Evolutionary conservation across 1,140 invertebrate species (phyloP).

Genomic region (Parasteatoda tepidariorum): DNA sequence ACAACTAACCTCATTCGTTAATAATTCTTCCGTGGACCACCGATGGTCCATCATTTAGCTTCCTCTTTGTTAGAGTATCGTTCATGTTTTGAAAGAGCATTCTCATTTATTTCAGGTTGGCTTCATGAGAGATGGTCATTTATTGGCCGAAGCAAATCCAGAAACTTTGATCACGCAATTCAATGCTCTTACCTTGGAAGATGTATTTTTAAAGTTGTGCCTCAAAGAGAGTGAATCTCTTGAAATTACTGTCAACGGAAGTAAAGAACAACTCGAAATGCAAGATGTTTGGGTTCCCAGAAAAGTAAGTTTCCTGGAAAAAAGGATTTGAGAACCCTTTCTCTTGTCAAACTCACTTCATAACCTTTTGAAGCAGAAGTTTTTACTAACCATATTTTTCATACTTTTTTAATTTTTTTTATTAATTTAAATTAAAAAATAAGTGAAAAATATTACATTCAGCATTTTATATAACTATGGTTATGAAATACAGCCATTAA

Average conservation of each 20-base stretch:
- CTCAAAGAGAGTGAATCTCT: conserved; percentile 70
- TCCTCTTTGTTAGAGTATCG: too few species aligned
- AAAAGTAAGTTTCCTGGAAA: background rate
- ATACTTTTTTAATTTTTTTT: too few species aligned
- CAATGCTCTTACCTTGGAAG: conserved; percentile 86
- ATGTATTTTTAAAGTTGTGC: conserved; percentile 94
- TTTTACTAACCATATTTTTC: too few species aligned
- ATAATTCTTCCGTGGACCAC: too few species aligned
- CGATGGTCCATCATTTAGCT: too few species aligned
- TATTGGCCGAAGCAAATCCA: conserved; percentile 93
- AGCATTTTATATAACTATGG: too few species aligned
- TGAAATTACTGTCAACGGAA: background rate
- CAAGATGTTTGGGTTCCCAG: conserved; percentile 13
- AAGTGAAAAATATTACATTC: too few species aligned
- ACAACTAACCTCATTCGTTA: too few species aligned
- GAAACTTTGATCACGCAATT: conserved; percentile 84
- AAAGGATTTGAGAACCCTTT: background rate
- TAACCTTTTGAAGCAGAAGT: background rate
- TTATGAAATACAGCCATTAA: too few species aligned
- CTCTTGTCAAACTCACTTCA: background rate
- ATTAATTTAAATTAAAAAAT: too few species aligned
- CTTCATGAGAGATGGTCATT: conserved; percentile 89
- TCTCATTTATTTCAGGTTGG: conserved; percentile 72
- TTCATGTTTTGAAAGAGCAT: too few species aligned
- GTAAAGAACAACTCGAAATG: background rate